A percentile compares a stretch with the other conserved stretches of the same genome.
phyloP scores from a whole-genome alignment of 2,888 invertebrate genomes.

The Dromius quadrimaculatus region DNA sequence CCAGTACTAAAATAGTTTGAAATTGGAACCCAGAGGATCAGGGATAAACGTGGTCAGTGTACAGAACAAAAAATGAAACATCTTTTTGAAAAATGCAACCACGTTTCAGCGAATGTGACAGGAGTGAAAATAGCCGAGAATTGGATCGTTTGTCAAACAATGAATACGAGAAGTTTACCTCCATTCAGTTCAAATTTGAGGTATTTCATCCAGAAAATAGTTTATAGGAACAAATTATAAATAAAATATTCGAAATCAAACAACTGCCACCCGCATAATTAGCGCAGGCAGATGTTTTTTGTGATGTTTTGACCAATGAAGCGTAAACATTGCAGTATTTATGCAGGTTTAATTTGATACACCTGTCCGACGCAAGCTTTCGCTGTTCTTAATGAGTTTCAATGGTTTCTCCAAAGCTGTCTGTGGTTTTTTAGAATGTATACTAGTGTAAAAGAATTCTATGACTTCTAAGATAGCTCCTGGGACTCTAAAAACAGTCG shows the following conservation, averaged over 20 bases:
- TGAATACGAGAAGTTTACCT: not conserved
- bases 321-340: slow-evolving; percentile 32
- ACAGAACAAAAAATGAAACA: slow-evolving; percentile 41
- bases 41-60: slow-evolving; percentile 43
- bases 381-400: slow-evolving; percentile 20
- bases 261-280: slow-evolving; percentile 23
- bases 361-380: slow-evolving; percentile 25
- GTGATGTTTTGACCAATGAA: slow-evolving; percentile 33
- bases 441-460: too few relatives aligned
- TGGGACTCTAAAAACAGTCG: too few relatives aligned
- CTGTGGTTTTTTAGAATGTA: not conserved
- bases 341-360: slow-evolving; percentile 30
- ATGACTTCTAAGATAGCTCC: too few relatives aligned
- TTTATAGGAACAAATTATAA: not conserved
- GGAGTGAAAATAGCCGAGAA: slow-evolving; percentile 27
- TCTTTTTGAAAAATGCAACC: slow-evolving; percentile 45
- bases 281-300: slow-evolving; percentile 32
- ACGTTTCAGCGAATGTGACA: slow-evolving; percentile 30
- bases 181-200: not conserved
- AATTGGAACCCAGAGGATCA: slow-evolving; percentile 41
- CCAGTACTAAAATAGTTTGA: slow-evolving; percentile 29
- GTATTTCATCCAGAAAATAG: not conserved
- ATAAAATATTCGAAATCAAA: too few relatives aligned
- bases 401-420: slow-evolving; percentile 19
- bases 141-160: slow-evolving; percentile 44